Evolutionary conservation across 1,140 invertebrate species (phyloP).

Genomic region (Drosophila seguyi): DNA sequence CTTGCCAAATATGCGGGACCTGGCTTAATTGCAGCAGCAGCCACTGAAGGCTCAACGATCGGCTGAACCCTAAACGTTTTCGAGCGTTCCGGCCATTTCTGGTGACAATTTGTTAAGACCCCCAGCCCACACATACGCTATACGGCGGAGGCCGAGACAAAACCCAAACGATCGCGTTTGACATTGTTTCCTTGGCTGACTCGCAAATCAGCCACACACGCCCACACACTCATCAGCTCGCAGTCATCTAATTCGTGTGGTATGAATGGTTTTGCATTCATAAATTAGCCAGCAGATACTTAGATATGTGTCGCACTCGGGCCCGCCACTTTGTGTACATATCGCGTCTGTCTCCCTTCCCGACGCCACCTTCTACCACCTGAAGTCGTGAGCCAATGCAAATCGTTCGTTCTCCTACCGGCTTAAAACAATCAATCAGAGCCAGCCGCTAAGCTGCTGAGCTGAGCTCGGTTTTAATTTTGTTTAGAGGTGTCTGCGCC

Average conservation of each 20-base stretch:
- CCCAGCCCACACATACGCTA: slow-evolving; percentile 51
- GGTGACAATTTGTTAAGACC: slow-evolving; percentile 49
- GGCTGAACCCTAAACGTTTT: slow-evolving; percentile 54
- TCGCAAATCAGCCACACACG: slow-evolving; percentile 30
- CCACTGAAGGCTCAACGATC: slow-evolving; percentile 36
- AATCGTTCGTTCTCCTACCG: slow-evolving; percentile 50
- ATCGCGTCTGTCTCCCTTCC: slow-evolving; percentile 2
- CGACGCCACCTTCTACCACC: not conserved
- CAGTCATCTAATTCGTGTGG: slow-evolving; percentile 75
- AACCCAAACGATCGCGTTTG: slow-evolving; percentile 49
- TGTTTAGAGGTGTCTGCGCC: slow-evolving; percentile 68
- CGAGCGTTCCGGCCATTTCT: slow-evolving; percentile 38
- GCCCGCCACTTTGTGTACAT: slow-evolving; percentile 10
- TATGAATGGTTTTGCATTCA: slow-evolving; percentile 80
- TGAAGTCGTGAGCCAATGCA: slow-evolving; percentile 75
- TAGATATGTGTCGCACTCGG: slow-evolving; percentile 58
- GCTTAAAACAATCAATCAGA: slow-evolving; percentile 70
- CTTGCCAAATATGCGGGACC: slow-evolving; percentile 63
- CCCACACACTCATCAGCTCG: slow-evolving; percentile 48
- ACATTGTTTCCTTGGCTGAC: slow-evolving; percentile 57
- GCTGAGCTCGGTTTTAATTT: slow-evolving; percentile 67
- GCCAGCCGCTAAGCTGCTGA: slow-evolving; percentile 53
- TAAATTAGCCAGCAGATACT: slow-evolving; percentile 72
- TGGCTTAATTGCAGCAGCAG: slow-evolving; percentile 66
- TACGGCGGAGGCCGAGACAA: slow-evolving; percentile 19